Conservation (phyloP, 2,797 vertebrate genomes). For the Cynopterus sphinx region DNA sequence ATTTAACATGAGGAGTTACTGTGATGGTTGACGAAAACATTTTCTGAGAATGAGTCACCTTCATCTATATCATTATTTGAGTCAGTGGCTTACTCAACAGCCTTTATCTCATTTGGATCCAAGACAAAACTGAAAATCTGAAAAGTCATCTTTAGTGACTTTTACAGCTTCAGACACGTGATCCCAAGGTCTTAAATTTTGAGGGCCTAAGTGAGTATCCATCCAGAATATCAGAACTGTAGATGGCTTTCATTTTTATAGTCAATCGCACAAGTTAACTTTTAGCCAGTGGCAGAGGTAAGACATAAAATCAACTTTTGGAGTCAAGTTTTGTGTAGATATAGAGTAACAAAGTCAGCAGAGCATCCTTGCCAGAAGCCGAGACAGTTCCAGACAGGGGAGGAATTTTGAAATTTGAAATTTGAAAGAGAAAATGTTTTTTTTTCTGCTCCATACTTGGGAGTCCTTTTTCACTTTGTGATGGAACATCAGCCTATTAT, state of each 20-base stretch:
- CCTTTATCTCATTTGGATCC: neutral
- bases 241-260: neutral
- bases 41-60: neutral
- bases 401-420: neutral
- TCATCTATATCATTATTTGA: neutral
- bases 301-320: neutral
- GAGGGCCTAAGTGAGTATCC: neutral
- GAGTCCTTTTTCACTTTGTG: neutral
- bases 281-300: neutral
- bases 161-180: neutral
- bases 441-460: neutral
- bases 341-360: neutral
- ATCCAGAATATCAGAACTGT: neutral
- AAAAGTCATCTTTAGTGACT: neutral
- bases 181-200: neutral
- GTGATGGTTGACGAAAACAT: neutral
- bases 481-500: neutral
- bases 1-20: neutral
- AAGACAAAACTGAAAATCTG: neutral
- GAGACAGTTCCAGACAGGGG: neutral
- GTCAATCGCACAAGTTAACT: neutral
- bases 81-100: neutral
- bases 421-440: neutral
- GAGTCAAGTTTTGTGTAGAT: neutral
- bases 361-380: neutral